Percentiles rank a stretch among this genome's conserved stretches.
Evolutionary conservation across 1,140 invertebrate genomes (phyloP).

Genomic region (Ostrea denselamellosa): DNA sequence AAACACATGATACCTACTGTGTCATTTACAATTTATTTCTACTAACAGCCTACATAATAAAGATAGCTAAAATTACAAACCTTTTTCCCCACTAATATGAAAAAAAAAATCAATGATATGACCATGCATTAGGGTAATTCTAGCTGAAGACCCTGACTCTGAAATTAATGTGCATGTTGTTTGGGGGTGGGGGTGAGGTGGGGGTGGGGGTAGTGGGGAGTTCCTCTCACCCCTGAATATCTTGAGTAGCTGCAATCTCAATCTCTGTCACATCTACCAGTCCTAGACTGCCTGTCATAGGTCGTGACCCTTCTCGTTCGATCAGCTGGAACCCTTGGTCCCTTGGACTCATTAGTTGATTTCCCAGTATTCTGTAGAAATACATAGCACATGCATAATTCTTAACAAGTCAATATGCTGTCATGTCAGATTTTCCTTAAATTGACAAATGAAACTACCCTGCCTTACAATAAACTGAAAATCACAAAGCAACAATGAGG

Average conservation of each 20-base stretch:
- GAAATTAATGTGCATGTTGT: no score
- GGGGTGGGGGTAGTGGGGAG: not conserved
- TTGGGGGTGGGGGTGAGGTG: not conserved
- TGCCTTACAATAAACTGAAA: not conserved
- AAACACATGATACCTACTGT: not conserved
- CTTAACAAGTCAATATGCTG: no score
- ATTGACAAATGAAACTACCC: no score
- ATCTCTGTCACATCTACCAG: constrained; percentile 68
- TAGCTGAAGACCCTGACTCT: not conserved
- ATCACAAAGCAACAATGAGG: not conserved
- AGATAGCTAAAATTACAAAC: constrained; percentile 11
- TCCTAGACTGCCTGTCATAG: constrained; percentile 67
- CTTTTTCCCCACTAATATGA: not conserved
- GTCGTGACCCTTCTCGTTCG: constrained; percentile 60
- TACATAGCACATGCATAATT: not conserved
- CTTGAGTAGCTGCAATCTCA: constrained; percentile 64
- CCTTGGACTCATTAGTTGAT: constrained; percentile 65
- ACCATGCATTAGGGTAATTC: not conserved
- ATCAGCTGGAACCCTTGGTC: constrained; percentile 68
- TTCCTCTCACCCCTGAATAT: constrained; percentile 72
- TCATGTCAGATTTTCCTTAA: no score
- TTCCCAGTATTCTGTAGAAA: constrained; percentile 69
- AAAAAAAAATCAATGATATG: not conserved
- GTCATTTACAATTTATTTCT: constrained; percentile 20
- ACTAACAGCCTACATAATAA: not conserved